Base-by-base conservation (phyloP, 2,797 vertebrate genomes). In the Zalophus californianus region DNA sequence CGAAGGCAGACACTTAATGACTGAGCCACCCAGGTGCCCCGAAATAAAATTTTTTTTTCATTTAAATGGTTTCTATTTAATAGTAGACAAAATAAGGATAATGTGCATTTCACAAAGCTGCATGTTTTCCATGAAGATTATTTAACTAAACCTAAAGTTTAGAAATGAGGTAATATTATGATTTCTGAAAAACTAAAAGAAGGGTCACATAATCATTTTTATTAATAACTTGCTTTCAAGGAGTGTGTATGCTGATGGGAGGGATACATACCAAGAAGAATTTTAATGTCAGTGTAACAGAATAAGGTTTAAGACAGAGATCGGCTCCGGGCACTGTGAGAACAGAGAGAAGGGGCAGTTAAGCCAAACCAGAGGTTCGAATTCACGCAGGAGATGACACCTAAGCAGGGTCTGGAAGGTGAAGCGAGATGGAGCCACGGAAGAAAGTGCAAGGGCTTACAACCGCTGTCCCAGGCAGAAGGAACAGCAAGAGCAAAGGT, bases 101-200 rank as follows among this genome's bases (percentile, higher is more conserved):
- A 29, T 32, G 12, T 20, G 29, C 10, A 52, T 91, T 89, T 86
- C 60, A 78, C 7, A 86, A 93, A 83, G 32, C 25, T 91, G 7
- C 4, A 32, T 62, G 16, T 91, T 96, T 93, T 85, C 79, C 38
- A 60, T 60, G 48, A 77, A 89, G 7, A 86, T 52, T 75, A 87
- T 44, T 79, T 88, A 94, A 87, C 29, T 66, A 93, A 87, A 90
- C 27, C n/a, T 92, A 84, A 85, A 66, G 41, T 95, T 64, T 92
- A 56, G 35, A 82, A 96, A 88, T 41, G n/a, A 15, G 70, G 8
- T 77, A 84, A 80, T 52, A 72, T 7, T 80, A 86, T 21, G 66
- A 64, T 90, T 64, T 82, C n/a, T 78, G 20, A 93, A 96, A 87
- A 91, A 90, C 44, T 38, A 70, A 94, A 85, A 72, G 25, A 5